Evolutionary conservation across 2,113 vertebrate species (phyloP).

Genomic region (Odocoileus hemionus): DNA sequence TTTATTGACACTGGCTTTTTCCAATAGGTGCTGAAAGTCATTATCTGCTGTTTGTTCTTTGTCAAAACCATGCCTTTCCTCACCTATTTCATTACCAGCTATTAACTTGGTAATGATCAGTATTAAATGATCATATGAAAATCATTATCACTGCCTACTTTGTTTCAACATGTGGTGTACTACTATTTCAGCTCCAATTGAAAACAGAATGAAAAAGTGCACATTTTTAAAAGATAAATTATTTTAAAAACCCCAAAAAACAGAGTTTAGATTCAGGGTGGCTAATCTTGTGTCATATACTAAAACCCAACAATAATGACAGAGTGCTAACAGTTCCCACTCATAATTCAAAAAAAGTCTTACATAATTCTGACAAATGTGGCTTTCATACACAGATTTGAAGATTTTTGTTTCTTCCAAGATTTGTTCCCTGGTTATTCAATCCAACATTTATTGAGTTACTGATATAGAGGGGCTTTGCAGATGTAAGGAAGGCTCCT

Average conservation of each 20-base stretch:
- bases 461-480: neutral
- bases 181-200: neutral
- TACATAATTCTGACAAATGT: neutral
- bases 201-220: neutral
- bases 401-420: neutral
- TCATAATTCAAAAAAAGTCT: neutral
- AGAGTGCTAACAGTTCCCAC: neutral
- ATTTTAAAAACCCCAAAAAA: neutral
- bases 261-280: neutral
- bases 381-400: neutral
- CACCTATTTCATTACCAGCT: neutral
- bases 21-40: fast-evolving
- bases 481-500: neutral
- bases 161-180: neutral
- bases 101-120: neutral
- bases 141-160: neutral
- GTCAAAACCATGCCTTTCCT: neutral
- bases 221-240: neutral
- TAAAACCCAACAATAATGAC: neutral
- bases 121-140: neutral
- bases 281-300: neutral
- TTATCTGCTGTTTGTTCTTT: neutral
- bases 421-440: neutral
- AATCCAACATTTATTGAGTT: neutral
- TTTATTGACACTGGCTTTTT: neutral